Base-by-base conservation (phyloP, 1,140 invertebrate genomes). In the Drosophila lacertosa region DNA sequence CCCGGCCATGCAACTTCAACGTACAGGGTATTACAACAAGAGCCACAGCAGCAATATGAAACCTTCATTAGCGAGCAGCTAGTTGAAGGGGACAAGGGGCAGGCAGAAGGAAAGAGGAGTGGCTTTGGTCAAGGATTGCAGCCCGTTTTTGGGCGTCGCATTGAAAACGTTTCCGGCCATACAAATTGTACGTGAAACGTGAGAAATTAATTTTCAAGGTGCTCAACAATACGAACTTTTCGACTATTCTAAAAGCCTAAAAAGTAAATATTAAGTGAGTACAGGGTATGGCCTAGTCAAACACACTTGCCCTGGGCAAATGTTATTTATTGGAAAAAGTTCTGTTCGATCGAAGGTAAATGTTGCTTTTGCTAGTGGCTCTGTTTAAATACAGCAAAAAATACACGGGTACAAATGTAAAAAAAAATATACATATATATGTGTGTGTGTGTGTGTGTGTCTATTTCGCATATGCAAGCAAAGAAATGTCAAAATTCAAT, bases 401-500 rank as follows among this genome's bases (percentile, higher is more conserved):
- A 40, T 16, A 39, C 35, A 26, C 9, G n/a, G 20, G 13, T 26
- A 54, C 4, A 53, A 37, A 13, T 24, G 20, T 51, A 37, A 44
- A 22, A 18, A 10, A 1, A 2, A 4, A 2, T 29, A 3, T 29
- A 16, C 22, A 26, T 40, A 16, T 39, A 16, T 40, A 42, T 48
- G 51, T 57, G 39, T 37, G 29, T 42, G 20, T 20, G 33, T 32
- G 26, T 45, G 32, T 44, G 5, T 47, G 35, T 16, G 33, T 37
- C 24, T 63, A 62, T 63, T 62, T 72, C 22, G 45, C 48, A 64
- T 67, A 74, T 86, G 80, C 66, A 72, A 62, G 68, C 77, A 84
- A 86, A 84, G 81, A 86, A 84, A 84, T 84, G 81, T 84, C 81
- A 86, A 88, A 84, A 84, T 86, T 86, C 81, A 84, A 84, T 84